Percentiles rank a stretch among this genome's conserved stretches.
Conservation (phyloP, 2,113 vertebrate genomes). For the Emydura subglobosa region DNA sequence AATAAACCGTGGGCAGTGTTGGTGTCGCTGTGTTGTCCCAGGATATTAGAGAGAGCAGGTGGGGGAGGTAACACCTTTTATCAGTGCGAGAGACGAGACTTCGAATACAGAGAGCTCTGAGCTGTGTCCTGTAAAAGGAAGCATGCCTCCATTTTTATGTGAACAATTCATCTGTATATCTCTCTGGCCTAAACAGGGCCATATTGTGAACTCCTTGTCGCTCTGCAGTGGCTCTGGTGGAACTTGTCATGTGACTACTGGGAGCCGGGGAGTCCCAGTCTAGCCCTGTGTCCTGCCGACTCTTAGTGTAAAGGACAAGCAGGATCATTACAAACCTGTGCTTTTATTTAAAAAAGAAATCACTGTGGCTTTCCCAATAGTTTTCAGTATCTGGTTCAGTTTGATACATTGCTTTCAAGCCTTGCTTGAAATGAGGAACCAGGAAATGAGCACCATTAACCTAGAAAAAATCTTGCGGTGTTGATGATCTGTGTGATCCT, state of each 20-base stretch:
- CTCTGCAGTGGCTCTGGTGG: neutral
- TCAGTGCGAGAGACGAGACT: neutral
- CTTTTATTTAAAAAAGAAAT: neutral
- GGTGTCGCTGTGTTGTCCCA: too few species aligned
- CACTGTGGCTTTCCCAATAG: neutral
- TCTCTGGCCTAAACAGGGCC: neutral
- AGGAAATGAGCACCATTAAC: constrained; percentile 32
- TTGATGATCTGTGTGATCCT: constrained; percentile 10
- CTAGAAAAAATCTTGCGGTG: neutral
- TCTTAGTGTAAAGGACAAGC: neutral
- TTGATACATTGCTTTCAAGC: neutral
- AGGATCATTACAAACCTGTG: neutral
- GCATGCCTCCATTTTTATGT: neutral
- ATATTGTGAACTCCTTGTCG: too few species aligned
- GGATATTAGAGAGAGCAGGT: too few species aligned
- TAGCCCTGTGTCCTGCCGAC: neutral
- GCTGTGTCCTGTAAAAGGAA: neutral
- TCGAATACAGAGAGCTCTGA: too few species aligned
- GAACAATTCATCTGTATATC: neutral
- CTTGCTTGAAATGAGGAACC: constrained; percentile 21
- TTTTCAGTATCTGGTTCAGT: neutral
- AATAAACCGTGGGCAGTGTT: too few species aligned
- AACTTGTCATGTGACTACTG: neutral
- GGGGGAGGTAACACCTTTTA: neutral
- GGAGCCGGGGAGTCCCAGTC: neutral